Conservation (phyloP, 2,797 vertebrate genomes). For the Anguilla megastoma region DNA sequence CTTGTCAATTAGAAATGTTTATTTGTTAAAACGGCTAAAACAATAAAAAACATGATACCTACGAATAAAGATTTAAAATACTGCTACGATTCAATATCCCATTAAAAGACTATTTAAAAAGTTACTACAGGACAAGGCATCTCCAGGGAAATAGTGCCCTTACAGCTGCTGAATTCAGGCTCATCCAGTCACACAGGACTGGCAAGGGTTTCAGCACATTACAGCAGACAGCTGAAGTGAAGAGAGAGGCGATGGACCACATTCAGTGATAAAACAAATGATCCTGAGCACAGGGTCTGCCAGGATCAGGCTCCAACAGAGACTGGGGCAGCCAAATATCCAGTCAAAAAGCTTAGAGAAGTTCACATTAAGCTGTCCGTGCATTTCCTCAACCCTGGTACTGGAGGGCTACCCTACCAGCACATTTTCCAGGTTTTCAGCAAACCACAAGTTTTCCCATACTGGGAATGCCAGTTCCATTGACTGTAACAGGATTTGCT, state of each 20-base stretch:
- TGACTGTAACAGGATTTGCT: neutral
- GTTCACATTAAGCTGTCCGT: neutral
- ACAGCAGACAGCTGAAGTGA: neutral
- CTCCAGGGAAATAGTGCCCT: neutral
- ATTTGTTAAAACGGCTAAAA: conserved; percentile 8
- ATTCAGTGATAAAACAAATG: neutral
- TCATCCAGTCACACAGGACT: neutral
- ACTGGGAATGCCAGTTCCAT: neutral
- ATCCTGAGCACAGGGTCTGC: neutral
- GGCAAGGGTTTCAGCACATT: neutral
- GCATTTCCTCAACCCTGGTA: neutral
- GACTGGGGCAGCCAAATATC: neutral
- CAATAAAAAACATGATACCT: conserved; percentile 4
- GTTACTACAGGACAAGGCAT: neutral
- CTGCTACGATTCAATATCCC: neutral
- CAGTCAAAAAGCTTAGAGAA: neutral
- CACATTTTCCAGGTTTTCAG: neutral
- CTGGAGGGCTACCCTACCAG: neutral
- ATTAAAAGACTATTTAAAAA: neutral
- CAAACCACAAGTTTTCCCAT: neutral
- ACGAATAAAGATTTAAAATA: neutral
- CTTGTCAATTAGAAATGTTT: neutral
- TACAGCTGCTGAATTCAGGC: neutral
- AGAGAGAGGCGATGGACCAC: neutral
- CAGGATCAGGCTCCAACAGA: neutral